A percentile compares a stretch with the other conserved stretches of the same genome.
Evolutionary conservation across 2,888 invertebrate species (phyloP).

Genomic region (Drosophila tanythrix): DNA sequence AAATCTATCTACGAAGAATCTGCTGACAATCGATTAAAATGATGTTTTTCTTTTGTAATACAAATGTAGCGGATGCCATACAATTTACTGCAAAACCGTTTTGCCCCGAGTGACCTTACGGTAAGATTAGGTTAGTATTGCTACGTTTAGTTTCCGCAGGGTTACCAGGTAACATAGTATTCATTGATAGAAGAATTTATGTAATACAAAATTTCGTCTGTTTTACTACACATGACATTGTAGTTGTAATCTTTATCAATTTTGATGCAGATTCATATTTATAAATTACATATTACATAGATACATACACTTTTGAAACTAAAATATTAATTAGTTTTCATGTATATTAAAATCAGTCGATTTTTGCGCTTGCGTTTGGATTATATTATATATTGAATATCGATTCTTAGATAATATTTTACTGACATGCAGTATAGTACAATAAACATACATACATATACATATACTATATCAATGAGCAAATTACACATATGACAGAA

Average conservation of each 20-base stretch:
- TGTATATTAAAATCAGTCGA: conserved; percentile 64
- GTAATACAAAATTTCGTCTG: conserved; percentile 34
- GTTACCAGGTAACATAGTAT: conserved; percentile 59
- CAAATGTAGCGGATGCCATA: conserved; percentile 16
- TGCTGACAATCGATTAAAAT: conserved; percentile 16
- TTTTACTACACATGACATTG: conserved; percentile 40
- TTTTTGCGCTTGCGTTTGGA: conserved; percentile 52
- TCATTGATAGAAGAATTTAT: conserved; percentile 38
- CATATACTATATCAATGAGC: conserved; percentile 29
- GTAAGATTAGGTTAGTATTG: conserved; percentile 31
- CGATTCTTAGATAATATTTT: conserved; percentile 42
- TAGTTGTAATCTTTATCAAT: conserved; percentile 34
- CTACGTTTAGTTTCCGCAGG: conserved; percentile 47
- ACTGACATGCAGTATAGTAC: conserved; percentile 46
- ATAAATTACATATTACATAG: conserved; percentile 35
- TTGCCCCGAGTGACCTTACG: conserved; percentile 9
- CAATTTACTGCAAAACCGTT: conserved; percentile 12
- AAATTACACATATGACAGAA: conserved; percentile 17
- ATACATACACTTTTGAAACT: conserved; percentile 28
- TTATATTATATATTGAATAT: conserved; percentile 51
- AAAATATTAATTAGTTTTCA: conserved; percentile 41
- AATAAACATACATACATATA: conserved; percentile 30
- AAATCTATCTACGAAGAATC: conserved; percentile 12
- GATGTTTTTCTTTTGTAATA: conserved; percentile 18
- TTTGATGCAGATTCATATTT: conserved; percentile 21